phyloP scores from a whole-genome alignment of 1,140 invertebrate species.

The Globodera ellingtonae region DNA sequence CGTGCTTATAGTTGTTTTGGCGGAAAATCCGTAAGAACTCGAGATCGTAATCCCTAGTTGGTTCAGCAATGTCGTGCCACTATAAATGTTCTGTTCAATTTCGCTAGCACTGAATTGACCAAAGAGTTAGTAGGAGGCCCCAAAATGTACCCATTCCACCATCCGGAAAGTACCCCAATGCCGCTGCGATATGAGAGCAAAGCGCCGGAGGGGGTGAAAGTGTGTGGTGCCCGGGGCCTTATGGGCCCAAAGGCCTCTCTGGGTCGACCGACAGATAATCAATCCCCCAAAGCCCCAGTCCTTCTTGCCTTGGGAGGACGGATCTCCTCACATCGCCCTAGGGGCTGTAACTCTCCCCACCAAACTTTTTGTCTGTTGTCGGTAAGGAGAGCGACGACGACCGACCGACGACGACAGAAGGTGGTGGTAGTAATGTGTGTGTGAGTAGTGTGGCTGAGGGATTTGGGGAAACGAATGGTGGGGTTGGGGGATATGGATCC shows the following conservation, averaged over 20 bases:
- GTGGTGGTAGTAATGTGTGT: neutral
- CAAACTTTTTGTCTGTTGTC: slow-evolving; percentile 1
- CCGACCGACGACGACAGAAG: neutral
- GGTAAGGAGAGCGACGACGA: neutral
- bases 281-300: neutral
- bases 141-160: neutral
- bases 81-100: too few species aligned
- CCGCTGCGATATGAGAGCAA: neutral
- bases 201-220: neutral
- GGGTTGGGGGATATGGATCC: neutral
- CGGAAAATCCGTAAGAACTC: too few species aligned
- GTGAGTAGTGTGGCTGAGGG: neutral
- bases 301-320: neutral
- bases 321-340: neutral
- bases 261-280: slow-evolving; percentile 1
- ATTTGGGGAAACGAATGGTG: neutral
- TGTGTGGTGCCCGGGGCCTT: neutral
- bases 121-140: too few species aligned
- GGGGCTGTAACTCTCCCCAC: neutral
- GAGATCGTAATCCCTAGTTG: too few species aligned
- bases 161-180: neutral
- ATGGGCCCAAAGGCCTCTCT: neutral
- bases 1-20: too few species aligned
- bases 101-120: too few species aligned
- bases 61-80: too few species aligned